Conservation (phyloP, 2,113 vertebrate genomes). For the Calcarius ornatus region DNA sequence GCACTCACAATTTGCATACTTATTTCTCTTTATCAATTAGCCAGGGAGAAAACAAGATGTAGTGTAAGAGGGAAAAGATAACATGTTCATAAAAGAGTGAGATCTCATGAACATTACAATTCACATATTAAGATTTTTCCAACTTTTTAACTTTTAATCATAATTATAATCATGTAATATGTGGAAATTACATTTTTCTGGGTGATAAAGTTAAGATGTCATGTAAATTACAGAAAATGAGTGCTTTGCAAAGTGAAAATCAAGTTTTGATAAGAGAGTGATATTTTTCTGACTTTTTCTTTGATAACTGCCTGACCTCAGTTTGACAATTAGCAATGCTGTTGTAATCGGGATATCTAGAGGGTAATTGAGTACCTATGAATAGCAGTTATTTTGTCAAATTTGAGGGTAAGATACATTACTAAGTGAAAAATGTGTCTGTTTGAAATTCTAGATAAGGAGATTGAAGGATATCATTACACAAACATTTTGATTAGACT, state of each 20-base stretch:
- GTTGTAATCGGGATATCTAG: neutral
- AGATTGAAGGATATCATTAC: neutral
- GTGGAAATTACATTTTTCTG: neutral
- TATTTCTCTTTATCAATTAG: neutral
- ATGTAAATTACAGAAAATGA: neutral
- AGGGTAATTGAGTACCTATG: neutral
- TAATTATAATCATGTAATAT: neutral
- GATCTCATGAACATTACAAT: neutral
- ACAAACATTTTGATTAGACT: slow-evolving; percentile 9
- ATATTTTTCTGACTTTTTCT: neutral
- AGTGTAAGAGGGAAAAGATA: neutral
- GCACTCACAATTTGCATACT: neutral
- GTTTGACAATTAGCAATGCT: neutral
- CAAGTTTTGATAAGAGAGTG: neutral
- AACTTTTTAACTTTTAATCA: neutral
- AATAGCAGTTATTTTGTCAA: neutral
- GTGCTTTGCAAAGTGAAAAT: neutral
- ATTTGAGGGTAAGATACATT: neutral
- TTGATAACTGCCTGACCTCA: neutral
- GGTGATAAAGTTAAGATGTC: neutral
- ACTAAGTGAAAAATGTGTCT: neutral
- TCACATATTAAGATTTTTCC: neutral
- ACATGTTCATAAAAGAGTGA: neutral
- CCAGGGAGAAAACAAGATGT: neutral
- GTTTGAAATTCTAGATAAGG: neutral